phyloP scores from a whole-genome alignment of 2,888 invertebrate genomes.

The Caenorhabditis sinica region DNA sequence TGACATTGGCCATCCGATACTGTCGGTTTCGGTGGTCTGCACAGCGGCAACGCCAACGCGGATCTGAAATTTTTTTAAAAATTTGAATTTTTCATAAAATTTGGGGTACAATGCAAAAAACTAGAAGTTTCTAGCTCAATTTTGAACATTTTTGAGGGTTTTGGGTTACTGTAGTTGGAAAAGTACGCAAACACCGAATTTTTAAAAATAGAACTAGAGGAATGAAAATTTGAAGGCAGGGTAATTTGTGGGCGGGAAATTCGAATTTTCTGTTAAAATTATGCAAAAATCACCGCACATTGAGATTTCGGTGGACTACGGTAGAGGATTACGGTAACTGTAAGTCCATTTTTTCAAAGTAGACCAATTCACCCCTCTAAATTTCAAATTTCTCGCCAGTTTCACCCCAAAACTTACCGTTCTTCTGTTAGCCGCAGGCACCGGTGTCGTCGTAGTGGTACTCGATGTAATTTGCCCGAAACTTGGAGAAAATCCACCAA shows the following conservation, averaged over 20 bases:
- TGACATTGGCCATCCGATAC: slow-evolving; percentile 63
- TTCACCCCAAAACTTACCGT: slow-evolving; percentile 53
- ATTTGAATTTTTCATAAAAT: not conserved
- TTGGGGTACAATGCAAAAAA: not conserved
- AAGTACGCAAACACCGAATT: slow-evolving; percentile 24
- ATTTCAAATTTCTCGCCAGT: not conserved
- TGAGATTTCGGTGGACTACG: too few relatives aligned
- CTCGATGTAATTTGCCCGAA: slow-evolving; percentile 36
- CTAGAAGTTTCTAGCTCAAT: not conserved
- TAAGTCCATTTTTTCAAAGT: too few relatives aligned
- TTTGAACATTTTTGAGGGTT: not conserved
- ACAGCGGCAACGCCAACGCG: slow-evolving; percentile 86
- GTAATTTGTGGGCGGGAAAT: not conserved
- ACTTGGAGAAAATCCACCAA: slow-evolving; percentile 12
- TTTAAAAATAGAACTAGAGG: not conserved
- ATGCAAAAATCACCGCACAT: not conserved
- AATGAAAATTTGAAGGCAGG: not conserved
- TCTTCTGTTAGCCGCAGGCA: slow-evolving; percentile 30
- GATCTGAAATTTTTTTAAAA: slow-evolving; percentile 86
- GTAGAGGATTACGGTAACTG: too few relatives aligned
- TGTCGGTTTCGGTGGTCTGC: slow-evolving; percentile 54
- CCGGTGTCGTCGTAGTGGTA: slow-evolving; percentile 44
- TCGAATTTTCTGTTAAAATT: not conserved
- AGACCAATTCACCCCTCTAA: too few relatives aligned
- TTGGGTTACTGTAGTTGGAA: not conserved